A percentile compares a stretch with the other conserved stretches of the same genome.
phyloP scores from a whole-genome alignment of 2,888 invertebrate species.

The Nomada ruficornis region DNA sequence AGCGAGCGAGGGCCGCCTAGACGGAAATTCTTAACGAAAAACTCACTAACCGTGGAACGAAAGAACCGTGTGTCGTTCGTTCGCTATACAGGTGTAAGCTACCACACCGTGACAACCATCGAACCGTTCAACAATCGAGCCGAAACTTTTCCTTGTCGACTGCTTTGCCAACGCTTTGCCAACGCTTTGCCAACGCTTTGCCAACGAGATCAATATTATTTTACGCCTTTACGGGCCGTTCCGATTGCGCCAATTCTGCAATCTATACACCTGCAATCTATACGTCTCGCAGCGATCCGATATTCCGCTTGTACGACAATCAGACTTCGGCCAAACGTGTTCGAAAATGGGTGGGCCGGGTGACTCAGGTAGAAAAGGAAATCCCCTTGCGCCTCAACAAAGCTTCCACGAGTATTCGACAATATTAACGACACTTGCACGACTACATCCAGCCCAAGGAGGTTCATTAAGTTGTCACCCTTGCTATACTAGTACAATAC shows the following conservation, averaged over 20 bases:
- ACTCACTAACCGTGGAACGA: conserved; percentile 48
- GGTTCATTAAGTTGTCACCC: too few relatives aligned
- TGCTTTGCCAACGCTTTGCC: too few relatives aligned
- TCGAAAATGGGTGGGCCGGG: conserved; percentile 1
- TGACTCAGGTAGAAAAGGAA: conserved; percentile 38
- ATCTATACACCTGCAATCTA: too few relatives aligned
- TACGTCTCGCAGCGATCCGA: too few relatives aligned
- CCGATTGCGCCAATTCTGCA: too few relatives aligned
- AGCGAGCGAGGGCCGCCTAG: neutral
- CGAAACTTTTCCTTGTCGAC: neutral
- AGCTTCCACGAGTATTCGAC: conserved; percentile 21
- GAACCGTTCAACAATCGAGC: neutral
- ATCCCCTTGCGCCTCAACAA: neutral
- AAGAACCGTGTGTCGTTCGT: conserved; percentile 40
- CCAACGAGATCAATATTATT: too few relatives aligned
- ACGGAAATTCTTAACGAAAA: conserved; percentile 7
- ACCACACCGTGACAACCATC: conserved; percentile 81
- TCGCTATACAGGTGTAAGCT: conserved; percentile 79
- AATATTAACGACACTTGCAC: conserved; percentile 45
- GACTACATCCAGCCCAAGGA: too few relatives aligned
- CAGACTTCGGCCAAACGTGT: neutral
- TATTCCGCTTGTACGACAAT: too few relatives aligned
- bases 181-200: too few relatives aligned
- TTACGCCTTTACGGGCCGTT: too few relatives aligned
- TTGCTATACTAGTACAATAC: neutral